Conservation (phyloP, 2,888 invertebrate species). For the Mechanitis mazaeus region DNA sequence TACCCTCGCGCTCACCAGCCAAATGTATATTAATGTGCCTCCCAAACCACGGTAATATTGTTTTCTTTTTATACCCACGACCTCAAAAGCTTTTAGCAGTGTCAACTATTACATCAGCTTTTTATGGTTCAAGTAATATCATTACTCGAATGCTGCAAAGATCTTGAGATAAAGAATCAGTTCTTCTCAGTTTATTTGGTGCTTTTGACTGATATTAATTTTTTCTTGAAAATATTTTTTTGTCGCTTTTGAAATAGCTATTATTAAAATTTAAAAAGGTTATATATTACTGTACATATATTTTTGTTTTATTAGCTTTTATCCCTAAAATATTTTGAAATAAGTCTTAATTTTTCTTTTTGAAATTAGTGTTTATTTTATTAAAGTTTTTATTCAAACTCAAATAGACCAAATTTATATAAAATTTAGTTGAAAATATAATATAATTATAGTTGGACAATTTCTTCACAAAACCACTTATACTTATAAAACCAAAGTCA, state of each 20-base stretch:
- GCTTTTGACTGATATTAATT: conserved; percentile 3
- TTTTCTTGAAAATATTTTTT: not conserved
- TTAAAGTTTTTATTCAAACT: too few relatives aligned
- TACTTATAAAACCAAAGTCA: conserved; percentile 17
- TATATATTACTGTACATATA: too few relatives aligned
- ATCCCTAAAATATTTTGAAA: too few relatives aligned
- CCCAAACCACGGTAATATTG: conserved; percentile 65
- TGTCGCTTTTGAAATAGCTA: too few relatives aligned
- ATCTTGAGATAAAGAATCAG: conserved; percentile 15
- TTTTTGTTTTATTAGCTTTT: too few relatives aligned
- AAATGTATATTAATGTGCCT: conserved; percentile 73
- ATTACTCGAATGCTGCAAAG: conserved; percentile 35
- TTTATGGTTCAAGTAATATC: conserved; percentile 60
- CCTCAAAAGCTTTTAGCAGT: conserved; percentile 64
- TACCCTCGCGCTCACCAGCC: conserved; percentile 45
- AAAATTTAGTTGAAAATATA: not conserved
- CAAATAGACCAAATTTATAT: too few relatives aligned
- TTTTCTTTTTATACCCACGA: conserved; percentile 64
- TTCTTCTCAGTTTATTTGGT: not conserved
- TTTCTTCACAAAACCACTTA: conserved; percentile 3
- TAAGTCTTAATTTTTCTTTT: too few relatives aligned
- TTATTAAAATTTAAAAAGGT: too few relatives aligned
- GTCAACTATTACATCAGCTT: conserved; percentile 60
- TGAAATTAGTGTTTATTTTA: too few relatives aligned
- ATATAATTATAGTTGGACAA: not conserved